Evolutionary conservation across 2,888 invertebrate species (phyloP), one percentile per base, ranked within the genome.

Genomic region (Orthonychiurus folsomi): DNA sequence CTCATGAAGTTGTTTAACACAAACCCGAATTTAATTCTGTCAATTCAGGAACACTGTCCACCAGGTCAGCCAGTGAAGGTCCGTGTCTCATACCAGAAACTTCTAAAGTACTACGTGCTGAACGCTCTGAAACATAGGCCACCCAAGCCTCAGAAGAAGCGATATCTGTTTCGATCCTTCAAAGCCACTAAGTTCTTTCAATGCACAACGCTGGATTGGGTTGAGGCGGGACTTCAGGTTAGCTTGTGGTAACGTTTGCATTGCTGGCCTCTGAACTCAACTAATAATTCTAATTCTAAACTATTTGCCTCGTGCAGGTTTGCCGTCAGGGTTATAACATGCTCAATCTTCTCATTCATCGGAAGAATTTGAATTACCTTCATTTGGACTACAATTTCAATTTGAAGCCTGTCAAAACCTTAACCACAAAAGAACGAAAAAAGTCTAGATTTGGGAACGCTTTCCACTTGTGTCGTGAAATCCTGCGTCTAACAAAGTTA

Each of bases 361-460:
- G 99, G 66, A 99, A 99, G 80, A 99, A 99, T 79, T 83, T 99
- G 65, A 99, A 99, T 79, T 99, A 99, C 76, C 84, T 99, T 28
- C 99, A 99, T 84, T 84, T 99, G 79, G 99, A 99, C 80, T 99
- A 99, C 79, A 99, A 99, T 79, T 99, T 99, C 78, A 99, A 99
- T 78, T 83, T 99, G 78, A 99, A 99, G 77, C 99, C 99, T 0
- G 99, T 99, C 0, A 99, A 99, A 78, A 99, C 99, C 0, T 81
- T 99, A 66, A 99, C 99, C 0, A 99, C 99, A 0, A 99, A 99
- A 77, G 99, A 99, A 78, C 86, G 99, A 78, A 99, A 99, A 80
- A 99, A 99, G 77, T 97, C 97, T 2, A 85, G 93, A 69, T 93
- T 93, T 76, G 93, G 93, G 78, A 93, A 93, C 82, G 92, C 99